A percentile compares a stretch with the other conserved stretches of the same genome.
Evolutionary conservation across 1,140 invertebrate species (phyloP).

Genomic region (Chironomus striatipennis): DNA sequence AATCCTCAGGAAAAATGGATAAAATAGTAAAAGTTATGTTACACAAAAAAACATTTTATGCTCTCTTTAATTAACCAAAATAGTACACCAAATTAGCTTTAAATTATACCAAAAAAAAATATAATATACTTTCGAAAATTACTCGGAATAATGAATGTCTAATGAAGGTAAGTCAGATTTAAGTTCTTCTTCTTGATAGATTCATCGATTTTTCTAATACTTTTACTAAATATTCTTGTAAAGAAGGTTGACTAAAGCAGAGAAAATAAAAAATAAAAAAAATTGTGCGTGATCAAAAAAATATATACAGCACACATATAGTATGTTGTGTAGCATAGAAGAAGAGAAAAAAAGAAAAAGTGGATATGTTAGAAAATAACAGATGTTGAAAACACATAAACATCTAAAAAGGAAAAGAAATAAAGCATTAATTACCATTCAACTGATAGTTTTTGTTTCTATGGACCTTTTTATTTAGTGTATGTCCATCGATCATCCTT

Average conservation of each 20-base stretch:
- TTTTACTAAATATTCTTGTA: not conserved
- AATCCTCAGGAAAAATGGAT: not conserved
- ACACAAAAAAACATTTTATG: not conserved
- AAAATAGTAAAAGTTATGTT: not conserved
- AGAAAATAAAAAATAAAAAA: not conserved
- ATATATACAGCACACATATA: not conserved
- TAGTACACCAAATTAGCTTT: not conserved
- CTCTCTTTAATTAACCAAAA: conserved; percentile 8
- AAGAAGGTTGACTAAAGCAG: not conserved
- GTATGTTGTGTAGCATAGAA: conserved; percentile 7
- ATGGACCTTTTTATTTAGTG: conserved; percentile 3
- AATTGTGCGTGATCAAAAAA: not conserved
- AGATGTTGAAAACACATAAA: conserved; percentile 18
- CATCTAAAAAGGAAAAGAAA: not conserved
- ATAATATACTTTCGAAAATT: not conserved
- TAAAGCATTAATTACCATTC: conserved; percentile 14
- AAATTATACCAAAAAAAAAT: conserved; percentile 1
- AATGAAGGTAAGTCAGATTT: not conserved
- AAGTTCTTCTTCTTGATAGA: not conserved
- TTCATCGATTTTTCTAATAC: not conserved
- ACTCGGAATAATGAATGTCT: not conserved
- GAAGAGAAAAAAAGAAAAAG: conserved; percentile 5
- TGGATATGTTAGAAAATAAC: conserved; percentile 15
- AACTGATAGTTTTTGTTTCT: conserved; percentile 21
- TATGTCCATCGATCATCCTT: conserved; percentile 9